Conservation (phyloP, 2,113 vertebrate species). For the Martes martes region DNA sequence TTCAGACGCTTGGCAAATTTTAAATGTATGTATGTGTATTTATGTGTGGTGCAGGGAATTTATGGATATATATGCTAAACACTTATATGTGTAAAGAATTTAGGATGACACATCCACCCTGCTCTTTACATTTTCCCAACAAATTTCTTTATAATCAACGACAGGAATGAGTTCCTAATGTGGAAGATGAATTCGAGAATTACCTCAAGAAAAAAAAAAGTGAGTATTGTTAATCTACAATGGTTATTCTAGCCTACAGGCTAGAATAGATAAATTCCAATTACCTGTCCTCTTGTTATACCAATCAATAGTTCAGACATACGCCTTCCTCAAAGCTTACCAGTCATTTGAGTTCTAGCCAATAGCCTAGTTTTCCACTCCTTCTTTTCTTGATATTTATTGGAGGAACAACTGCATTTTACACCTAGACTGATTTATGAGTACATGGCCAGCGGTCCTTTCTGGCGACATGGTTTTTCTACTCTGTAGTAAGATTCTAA, state of each 20-base stretch:
- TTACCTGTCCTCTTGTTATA: background rate
- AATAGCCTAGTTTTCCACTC: background rate
- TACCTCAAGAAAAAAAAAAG: background rate
- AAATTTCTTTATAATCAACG: background rate
- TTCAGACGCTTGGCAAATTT: background rate
- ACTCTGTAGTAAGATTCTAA: background rate
- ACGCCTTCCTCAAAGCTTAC: background rate
- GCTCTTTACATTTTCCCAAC: background rate
- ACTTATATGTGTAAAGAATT: background rate
- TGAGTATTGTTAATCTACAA: background rate
- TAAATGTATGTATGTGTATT: background rate
- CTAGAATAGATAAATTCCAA: background rate
- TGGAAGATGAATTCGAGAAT: background rate
- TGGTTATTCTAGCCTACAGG: background rate
- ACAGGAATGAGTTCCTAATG: background rate
- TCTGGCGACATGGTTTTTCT: background rate
- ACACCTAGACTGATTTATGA: background rate
- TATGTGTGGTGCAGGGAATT: background rate
- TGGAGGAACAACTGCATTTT: background rate
- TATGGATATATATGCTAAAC: background rate
- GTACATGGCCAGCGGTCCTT: background rate
- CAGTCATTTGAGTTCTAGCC: background rate
- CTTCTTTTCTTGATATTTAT: background rate
- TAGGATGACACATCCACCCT: background rate
- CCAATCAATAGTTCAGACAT: background rate